phyloP scores from a whole-genome alignment of 2,113 vertebrate species.

The Python bivittatus region DNA sequence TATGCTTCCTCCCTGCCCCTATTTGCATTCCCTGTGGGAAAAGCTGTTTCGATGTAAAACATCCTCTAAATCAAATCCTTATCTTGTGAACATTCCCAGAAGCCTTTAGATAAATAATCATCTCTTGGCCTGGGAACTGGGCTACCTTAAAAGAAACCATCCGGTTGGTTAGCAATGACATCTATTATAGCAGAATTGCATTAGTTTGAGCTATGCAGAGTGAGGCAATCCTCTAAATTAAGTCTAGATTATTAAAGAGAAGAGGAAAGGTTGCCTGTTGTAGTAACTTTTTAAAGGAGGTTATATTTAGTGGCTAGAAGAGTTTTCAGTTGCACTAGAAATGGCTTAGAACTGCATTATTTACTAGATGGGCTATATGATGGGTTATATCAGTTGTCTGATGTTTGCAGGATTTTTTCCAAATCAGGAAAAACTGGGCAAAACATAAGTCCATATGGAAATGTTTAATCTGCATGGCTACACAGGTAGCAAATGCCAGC shows the following conservation, averaged over 20 bases:
- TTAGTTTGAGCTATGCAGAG: neutral
- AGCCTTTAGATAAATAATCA: neutral
- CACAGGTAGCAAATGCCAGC: neutral
- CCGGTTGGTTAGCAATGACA: neutral
- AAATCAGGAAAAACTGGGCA: conserved; percentile 19
- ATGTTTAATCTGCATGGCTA: neutral
- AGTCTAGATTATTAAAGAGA: conserved; percentile 6
- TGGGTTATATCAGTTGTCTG: neutral
- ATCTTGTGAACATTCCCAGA: conserved; percentile 7
- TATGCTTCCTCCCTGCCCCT: neutral
- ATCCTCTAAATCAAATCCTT: neutral
- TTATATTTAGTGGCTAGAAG: neutral
- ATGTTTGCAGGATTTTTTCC: neutral
- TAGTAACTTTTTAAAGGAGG: neutral
- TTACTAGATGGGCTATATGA: neutral
- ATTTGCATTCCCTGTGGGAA: neutral
- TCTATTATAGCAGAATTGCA: neutral
- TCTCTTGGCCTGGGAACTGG: neutral
- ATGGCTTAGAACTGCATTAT: neutral
- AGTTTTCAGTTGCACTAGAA: neutral
- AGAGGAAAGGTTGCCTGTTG: neutral
- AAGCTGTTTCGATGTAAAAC: neutral
- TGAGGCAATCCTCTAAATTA: neutral
- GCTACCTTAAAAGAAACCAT: neutral
- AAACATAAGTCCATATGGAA: neutral